Evolutionary conservation across 2,888 invertebrate genomes (phyloP), one percentile per base, ranked within the genome.

Genomic region (Troides aeacus): DNA sequence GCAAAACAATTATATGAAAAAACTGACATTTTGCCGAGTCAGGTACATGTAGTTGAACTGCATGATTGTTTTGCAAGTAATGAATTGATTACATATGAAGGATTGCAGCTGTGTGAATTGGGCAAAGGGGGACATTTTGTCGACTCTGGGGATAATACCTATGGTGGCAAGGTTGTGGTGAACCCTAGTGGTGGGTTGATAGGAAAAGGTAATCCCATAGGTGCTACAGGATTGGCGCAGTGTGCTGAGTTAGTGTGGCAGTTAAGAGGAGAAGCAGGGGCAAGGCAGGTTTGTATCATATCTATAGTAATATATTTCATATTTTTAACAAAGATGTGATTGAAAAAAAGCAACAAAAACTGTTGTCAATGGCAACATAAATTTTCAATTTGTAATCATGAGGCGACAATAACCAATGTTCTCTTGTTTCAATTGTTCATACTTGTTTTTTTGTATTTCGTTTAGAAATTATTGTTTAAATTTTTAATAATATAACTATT

Each of bases 61-160:
- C 99, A 99, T 79, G 99, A 99, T 85, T 99, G 99, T 87, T 99
- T 99, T 87, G 98, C 99, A 5, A 96, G 97, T 12, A 99, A 99
- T 85, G 99, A 99, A 85, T 89, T 99, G 74, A 96, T 99, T 68
- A 98, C 99, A 0, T 99, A 99, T 80, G 99, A 99, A 92, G 99
- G 98, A 0, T 93, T 99, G 39, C 98, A 99, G 62, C 89, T 99
- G 7, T 99, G 99, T 82, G 94, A 95, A n/a, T 95, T 94, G 75
- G 99, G 99, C 23, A 95, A 97, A 88, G 99, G 97, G 0, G 98
- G 97, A 12, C 96, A 97, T 79, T 94, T 99, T 73, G 95, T 99
- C 73, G 99, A 99, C 85, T 94, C 95, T 7, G 98, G 98, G 0
- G 97, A 99, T 83, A 99, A 99, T 85, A 99, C 99, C 0, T 99